phyloP scores from a whole-genome alignment of 2,888 invertebrate species.

The Pimpla rufipes region DNA sequence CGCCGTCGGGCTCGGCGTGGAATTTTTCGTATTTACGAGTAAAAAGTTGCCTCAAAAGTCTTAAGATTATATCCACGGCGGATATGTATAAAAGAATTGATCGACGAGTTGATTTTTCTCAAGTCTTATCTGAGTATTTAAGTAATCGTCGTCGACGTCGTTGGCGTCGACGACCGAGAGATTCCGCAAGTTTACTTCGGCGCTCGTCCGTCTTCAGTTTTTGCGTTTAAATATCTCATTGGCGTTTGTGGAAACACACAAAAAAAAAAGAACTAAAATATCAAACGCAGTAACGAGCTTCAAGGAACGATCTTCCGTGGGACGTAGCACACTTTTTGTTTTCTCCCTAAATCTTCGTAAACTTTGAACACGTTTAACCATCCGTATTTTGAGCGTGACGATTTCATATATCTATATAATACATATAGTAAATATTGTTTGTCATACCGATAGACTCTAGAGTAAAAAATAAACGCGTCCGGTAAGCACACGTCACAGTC shows the following conservation, averaged over 20 bases:
- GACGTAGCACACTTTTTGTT: conserved; percentile 51
- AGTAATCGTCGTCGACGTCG: conserved; percentile 35
- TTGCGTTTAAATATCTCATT: conserved; percentile 38
- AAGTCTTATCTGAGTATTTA: conserved; percentile 62
- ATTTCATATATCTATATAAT: conserved; percentile 56
- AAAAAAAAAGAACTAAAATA: conserved; percentile 63
- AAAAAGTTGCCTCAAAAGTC: conserved; percentile 45
- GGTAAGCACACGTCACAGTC: conserved; percentile 64
- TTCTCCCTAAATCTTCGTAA: conserved; percentile 46
- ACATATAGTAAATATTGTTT: conserved; percentile 50
- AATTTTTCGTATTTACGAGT: conserved; percentile 15
- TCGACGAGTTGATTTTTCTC: conserved; percentile 35
- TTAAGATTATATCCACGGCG: conserved; percentile 40
- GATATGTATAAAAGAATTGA: conserved; percentile 42
- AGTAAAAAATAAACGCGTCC: conserved; percentile 64
- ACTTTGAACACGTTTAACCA: conserved; percentile 63
- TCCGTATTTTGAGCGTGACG: conserved; percentile 66
- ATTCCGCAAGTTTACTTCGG: conserved; percentile 39
- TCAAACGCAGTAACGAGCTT: conserved; percentile 72
- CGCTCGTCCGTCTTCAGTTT: conserved; percentile 36
- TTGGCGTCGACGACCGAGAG: conserved; percentile 21
- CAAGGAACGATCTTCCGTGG: conserved; percentile 65
- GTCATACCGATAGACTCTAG: conserved; percentile 52
- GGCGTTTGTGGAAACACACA: conserved; percentile 36
- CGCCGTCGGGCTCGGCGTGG: conserved; percentile 13